A percentile compares a stretch with the other conserved stretches of the same genome.
These are phyloP conservation scores for Chiloscyllium plagiosum DNA, from an alignment of 2,113 vertebrate genomes.

Conservation along the genomic window DNA sequence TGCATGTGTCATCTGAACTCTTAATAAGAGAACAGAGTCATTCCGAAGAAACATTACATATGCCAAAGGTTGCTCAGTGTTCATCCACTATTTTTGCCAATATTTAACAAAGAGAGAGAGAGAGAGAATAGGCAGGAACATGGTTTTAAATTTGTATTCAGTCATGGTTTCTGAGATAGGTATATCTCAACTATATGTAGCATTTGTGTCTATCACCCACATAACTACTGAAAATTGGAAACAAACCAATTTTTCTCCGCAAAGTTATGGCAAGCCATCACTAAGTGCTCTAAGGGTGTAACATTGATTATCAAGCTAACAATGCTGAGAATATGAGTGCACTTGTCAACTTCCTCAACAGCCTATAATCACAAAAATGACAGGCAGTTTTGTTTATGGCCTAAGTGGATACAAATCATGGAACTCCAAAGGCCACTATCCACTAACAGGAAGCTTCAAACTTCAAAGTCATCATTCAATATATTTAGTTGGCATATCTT, in stretches of 20 bases:
- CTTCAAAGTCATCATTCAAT: neutral
- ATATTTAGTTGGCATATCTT: neutral
- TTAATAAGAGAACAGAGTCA: neutral
- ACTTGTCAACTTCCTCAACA: neutral
- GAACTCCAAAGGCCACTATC: neutral
- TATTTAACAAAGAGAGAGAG: neutral
- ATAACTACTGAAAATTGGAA: neutral
- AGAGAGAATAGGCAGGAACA: neutral
- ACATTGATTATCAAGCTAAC: neutral
- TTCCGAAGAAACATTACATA: neutral
- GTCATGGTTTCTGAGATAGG: neutral
- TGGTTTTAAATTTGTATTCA: constrained; percentile 13
- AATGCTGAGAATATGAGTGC: neutral
- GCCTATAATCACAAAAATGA: neutral
- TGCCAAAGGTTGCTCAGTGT: neutral
- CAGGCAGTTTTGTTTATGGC: neutral
- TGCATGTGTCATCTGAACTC: neutral
- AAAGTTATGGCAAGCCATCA: neutral
- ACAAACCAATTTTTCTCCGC: neutral
- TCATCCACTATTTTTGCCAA: neutral
- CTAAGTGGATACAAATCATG: neutral
- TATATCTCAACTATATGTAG: neutral
- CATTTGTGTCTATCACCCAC: neutral
- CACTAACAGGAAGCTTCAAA: neutral
- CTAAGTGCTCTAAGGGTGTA: neutral